Base-by-base conservation (phyloP, 37 sponge, comb jelly and placozoan genomes). In the Axinella damicornis region DNA sequence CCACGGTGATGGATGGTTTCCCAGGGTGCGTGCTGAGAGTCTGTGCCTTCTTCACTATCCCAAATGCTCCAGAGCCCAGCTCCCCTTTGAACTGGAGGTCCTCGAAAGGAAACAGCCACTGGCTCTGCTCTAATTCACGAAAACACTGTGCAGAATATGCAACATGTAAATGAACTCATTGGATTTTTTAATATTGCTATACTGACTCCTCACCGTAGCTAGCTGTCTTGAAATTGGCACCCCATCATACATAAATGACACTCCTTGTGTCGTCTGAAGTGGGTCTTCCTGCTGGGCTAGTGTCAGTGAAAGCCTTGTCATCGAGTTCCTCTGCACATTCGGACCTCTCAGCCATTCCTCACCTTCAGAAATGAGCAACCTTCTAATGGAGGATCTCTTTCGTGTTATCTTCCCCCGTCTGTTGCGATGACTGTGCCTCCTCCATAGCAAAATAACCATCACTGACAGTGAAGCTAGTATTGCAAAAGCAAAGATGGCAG, bases 21-120 rank as follows among this genome's bases (percentile, higher is more conserved):
- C 34, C 31, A 19, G 39, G 33, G 0, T 25, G 55, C 38, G 27
- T 18, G 36, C 30, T 46, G 56, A 65, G 39, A 69, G 69, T 46
- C 27, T 57, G 19, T 28, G 88, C 88, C 52, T 76, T 81, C 59
- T 34, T 88, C 40, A 88, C 88, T 11, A 59, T 17, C 25, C 88
- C 88, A 88, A 88, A 88, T 21, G 88, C 88, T 18, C 88, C 88
- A 0, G 82, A 81, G 0, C 88, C 88, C 13, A 88, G 46, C 55
- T 74, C 71, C 16, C 56, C 76, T 27, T 27, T n/a, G 4, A 78
- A 36, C 66, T 78, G 54, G 24, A 78, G 66, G 20, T 62, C 64
- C 66, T 78, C 53, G 25, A 65, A 78, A 14, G 79, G 79, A 62
- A 78, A 78, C 38, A 37, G 46, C 66, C 66, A 65, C 25, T 31